Base-by-base conservation (phyloP, 2,797 vertebrate genomes). In the Cynodonichthys magdalenae region DNA sequence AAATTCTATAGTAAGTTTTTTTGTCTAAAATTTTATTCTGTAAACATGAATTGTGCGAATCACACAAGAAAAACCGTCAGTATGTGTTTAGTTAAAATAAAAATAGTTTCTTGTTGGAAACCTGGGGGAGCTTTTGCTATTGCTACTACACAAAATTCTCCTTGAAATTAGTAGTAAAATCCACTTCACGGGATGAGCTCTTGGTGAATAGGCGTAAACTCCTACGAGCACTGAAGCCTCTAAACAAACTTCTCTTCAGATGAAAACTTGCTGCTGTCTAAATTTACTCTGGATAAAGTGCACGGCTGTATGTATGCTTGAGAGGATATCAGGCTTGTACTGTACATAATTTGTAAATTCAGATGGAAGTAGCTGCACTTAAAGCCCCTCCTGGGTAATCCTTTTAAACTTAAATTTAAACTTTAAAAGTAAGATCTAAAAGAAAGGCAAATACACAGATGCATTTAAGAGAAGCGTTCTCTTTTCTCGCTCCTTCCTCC, bases 321-420 rank as follows among this genome's bases (percentile, higher is more conserved):
- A 60, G 20, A 53, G 48, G 44, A 66, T 67, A 67, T 53, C 29
- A 51, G 34, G 39, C 51, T 52, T 68, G 49, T 59, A 48, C 51
- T 71, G 48, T 69, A 58, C 60, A 58, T 63, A 5, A 54, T 67
- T 82, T 83, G 59, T 68, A 63, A 77, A 68, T 73, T 58, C 54
- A 61, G 52, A 64, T 31, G 28, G 51, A 48, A 67, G 66, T 57
- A 69, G 57, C 58, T 76, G 75, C 74, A 81, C 79, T 85, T 77
- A 83, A 81, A 79, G 41, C 63, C 57, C 74, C 70, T 64, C 49
- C 34, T 63, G 74, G 56, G 63, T 52, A 69, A 69, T 78, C 49
- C 57, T 77, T 84, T 83, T 75, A 71, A 80, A 73, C 42, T 63
- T 61, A 65, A 59, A 53, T 56, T 80, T 61, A 80, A 80, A 69